phyloP scores from a whole-genome alignment of 64 coral and sea anemone species.

The Dendrophyllia cribrosa region DNA sequence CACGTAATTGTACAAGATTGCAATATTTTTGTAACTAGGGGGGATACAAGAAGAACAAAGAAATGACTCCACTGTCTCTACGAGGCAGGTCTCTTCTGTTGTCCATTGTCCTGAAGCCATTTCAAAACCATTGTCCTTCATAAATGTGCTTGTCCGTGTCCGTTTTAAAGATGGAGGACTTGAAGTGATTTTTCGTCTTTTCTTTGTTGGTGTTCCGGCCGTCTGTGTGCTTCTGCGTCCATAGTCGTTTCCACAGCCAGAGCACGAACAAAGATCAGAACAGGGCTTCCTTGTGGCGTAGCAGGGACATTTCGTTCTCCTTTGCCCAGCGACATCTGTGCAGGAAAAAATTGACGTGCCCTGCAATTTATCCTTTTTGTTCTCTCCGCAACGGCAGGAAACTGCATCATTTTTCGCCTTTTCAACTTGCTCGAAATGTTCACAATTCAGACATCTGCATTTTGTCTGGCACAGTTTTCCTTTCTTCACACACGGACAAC shows the following conservation, averaged over 20 bases:
- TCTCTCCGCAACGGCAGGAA: not conserved
- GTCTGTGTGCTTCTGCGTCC: not conserved
- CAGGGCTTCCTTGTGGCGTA: not conserved
- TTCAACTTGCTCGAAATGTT: not conserved
- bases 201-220: not conserved
- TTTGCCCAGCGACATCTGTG: not conserved
- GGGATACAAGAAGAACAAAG: not conserved
- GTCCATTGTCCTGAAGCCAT: not conserved
- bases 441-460: not conserved
- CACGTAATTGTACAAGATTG: conserved; percentile 21
- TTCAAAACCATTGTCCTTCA: not conserved
- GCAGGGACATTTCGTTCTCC: conserved; percentile 30
- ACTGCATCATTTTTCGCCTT: not conserved
- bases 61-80: conserved; percentile 28
- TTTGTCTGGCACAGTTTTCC: not conserved
- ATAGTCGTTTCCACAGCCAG: not conserved
- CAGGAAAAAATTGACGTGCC: not conserved
- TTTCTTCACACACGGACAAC: not conserved
- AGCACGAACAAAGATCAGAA: not conserved
- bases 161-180: conserved; percentile 22
- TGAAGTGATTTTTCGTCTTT: not conserved
- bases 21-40: not conserved
- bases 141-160: not conserved
- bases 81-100: not conserved
- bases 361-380: not conserved